A percentile compares a stretch with the other conserved stretches of the same genome.
These are phyloP conservation scores for Muscicapa comitata DNA, from an alignment of 2,797 vertebrate species.

Conservation along the genomic window DNA sequence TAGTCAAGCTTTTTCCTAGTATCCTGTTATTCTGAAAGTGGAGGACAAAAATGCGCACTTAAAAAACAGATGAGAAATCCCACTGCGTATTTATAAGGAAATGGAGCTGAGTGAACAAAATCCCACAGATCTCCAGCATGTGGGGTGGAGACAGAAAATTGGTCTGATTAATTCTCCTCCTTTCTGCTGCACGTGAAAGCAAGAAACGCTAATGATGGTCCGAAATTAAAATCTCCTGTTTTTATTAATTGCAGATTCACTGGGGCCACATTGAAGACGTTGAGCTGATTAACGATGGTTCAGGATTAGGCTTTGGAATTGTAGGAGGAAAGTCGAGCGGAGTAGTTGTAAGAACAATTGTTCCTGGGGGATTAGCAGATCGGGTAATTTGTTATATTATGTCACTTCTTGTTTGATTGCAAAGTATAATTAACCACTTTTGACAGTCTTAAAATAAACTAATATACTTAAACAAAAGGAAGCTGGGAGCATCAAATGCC, in stretches of 20 bases:
- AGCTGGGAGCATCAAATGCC: slow-evolving; percentile 49
- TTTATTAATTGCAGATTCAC: slow-evolving; percentile 74
- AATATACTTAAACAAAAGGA: slow-evolving; percentile 42
- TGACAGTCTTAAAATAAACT: slow-evolving; percentile 50
- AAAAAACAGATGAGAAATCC: slow-evolving; percentile 54
- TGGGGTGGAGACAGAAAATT: neutral
- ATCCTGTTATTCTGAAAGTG: slow-evolving; percentile 16
- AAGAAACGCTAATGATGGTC: neutral
- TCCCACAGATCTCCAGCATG: neutral
- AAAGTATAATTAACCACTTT: slow-evolving; percentile 27
- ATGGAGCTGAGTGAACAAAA: slow-evolving; percentile 1
- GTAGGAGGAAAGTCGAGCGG: slow-evolving; percentile 89
- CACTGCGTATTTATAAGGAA: neutral
- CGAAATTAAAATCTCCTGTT: slow-evolving; percentile 35
- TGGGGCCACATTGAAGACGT: slow-evolving; percentile 92
- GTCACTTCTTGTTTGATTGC: slow-evolving; percentile 50
- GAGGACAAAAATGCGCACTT: neutral
- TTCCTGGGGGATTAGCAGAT: slow-evolving; percentile 88
- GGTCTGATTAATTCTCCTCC: neutral
- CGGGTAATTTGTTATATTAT: slow-evolving; percentile 75
- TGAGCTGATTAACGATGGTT: slow-evolving; percentile 91
- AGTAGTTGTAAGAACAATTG: slow-evolving; percentile 90
- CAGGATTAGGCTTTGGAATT: slow-evolving; percentile 94
- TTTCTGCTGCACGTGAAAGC: neutral
- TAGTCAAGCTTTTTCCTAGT: neutral